Conservation (phyloP, 1,140 invertebrate genomes). For the Liolophura sinensis region DNA sequence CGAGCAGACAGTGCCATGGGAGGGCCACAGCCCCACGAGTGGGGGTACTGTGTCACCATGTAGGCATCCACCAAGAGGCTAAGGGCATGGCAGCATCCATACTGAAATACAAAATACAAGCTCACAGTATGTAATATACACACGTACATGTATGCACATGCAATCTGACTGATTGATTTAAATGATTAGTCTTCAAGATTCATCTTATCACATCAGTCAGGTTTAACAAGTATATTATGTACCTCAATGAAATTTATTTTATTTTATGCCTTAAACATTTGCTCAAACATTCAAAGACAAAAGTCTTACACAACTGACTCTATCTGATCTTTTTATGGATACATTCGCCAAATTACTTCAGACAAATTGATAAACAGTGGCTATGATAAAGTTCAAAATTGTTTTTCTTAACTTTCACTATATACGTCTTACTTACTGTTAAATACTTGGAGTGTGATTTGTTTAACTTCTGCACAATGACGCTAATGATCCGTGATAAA, state of each 20-base stretch:
- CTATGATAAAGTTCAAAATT: too few relatives aligned
- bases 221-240: too few relatives aligned
- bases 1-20: constrained; percentile 34
- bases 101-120: constrained; percentile 40
- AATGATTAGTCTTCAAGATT: background rate
- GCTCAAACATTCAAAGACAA: too few relatives aligned
- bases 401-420: background rate
- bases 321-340: too few relatives aligned
- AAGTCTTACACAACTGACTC: too few relatives aligned
- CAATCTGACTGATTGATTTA: background rate
- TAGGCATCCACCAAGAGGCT: constrained; percentile 57
- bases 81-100: constrained; percentile 61
- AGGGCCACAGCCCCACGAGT: constrained; percentile 58
- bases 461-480: constrained; percentile 60
- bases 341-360: too few relatives aligned
- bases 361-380: too few relatives aligned
- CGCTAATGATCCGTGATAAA: constrained; percentile 63
- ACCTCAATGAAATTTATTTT: constrained; percentile 3
- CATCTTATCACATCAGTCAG: background rate
- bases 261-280: too few relatives aligned
- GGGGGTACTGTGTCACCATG: constrained; percentile 56
- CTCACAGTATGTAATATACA: background rate
- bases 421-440: constrained; percentile 63
- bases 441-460: constrained; percentile 67
- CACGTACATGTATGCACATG: too few relatives aligned